Evolutionary conservation across 2,888 invertebrate species (phyloP).

Genomic region (Hartigia nigra): DNA sequence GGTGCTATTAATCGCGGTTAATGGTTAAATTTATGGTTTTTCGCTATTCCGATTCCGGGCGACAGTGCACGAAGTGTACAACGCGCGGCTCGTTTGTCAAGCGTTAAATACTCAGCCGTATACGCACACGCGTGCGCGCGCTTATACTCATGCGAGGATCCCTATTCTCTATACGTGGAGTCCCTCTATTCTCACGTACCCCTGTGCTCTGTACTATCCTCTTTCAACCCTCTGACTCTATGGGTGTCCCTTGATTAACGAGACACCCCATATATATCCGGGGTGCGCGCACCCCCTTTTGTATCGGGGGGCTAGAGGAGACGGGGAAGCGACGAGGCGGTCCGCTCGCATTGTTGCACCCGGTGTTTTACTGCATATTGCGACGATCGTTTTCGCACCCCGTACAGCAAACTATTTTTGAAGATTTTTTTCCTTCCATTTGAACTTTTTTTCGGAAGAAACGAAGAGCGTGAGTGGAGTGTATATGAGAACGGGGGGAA

Average conservation of each 20-base stretch:
- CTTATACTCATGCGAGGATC: not conserved
- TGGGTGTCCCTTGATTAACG: conserved; percentile 44
- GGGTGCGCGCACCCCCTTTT: conserved; percentile 14
- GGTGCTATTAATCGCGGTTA: conserved; percentile 6
- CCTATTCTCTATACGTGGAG: not conserved
- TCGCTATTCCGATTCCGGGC: conserved; percentile 20
- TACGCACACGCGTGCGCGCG: not conserved
- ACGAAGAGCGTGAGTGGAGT: not conserved
- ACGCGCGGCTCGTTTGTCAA: conserved; percentile 59
- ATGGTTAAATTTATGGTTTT: conserved; percentile 28
- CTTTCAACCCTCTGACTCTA: conserved; percentile 10
- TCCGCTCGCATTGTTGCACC: conserved; percentile 53
- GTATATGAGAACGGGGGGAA: not conserved
- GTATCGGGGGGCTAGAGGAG: not conserved
- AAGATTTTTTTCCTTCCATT: not conserved
- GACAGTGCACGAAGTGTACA: conserved; percentile 32
- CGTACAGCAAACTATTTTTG: not conserved
- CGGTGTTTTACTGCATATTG: conserved; percentile 59
- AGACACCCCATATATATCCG: conserved; percentile 52
- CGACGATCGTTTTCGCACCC: conserved; percentile 16
- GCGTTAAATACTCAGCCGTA: conserved; percentile 49
- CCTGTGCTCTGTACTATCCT: not conserved
- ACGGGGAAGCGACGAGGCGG: not conserved
- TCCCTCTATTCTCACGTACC: not conserved
- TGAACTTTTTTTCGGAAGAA: not conserved